Evolutionary conservation across 2,797 vertebrate species (phyloP), one percentile per base, ranked within the genome.

Genomic region (Tapera naevia): DNA sequence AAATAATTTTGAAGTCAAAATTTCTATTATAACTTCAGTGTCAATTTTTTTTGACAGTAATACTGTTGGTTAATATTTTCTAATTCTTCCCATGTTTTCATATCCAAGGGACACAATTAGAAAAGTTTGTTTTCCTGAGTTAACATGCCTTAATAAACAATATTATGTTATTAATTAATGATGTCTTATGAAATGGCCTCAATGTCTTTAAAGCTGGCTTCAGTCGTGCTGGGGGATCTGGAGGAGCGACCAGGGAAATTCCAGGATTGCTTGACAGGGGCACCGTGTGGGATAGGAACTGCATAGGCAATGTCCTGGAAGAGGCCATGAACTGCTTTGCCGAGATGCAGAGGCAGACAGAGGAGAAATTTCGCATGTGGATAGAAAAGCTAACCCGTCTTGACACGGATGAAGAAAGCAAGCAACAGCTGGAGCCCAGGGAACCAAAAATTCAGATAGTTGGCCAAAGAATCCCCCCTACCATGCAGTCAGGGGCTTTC

Each of bases 171-270:
- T 97, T 94, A 82, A 93, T 97, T 96, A 94, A 97, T 53, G 89
- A 95, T 97, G 73, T 97, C 96, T 98, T 97, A 97, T 97, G 94
- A 97, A 88, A 96, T 98, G 97, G 96, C 96, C 98, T 99, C 98
- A 98, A 97, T 99, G 98, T 99, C 98, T 99, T 99, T 99, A 98
- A 99, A 99, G 98, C 98, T 99, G 98, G 97, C 98, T 98, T 98
- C 98, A 98, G 97, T 98, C 98, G 97, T 98, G 98, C 98, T 97
- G 98, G 98, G 98, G 98, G 98, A 98, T 98, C 98, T 98, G 98
- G 98, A 98, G 98, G 98, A 98, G 97, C 97, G 87, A 98, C 98
- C 97, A 98, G 98, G 97, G 98, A 98, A 98, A 98, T 98, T 97
- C 98, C 98, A 97, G 98, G 98, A 98, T 98, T 99, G 98, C 98